phyloP scores from a whole-genome alignment of 2,797 vertebrate genomes.

The Paratrypauchen microcephalus region DNA sequence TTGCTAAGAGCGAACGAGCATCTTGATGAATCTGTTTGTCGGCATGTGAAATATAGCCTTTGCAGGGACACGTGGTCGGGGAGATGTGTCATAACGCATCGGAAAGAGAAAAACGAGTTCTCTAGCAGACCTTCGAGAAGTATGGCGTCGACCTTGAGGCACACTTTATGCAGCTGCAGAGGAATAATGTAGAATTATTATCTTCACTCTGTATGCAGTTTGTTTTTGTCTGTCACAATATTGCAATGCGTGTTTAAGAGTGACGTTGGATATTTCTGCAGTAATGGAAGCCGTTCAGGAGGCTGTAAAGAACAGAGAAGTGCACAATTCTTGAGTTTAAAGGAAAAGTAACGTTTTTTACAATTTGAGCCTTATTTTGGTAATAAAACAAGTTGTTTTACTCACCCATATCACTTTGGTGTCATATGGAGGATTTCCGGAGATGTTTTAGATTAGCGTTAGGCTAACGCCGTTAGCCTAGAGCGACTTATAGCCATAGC shows the following conservation, averaged over 20 bases:
- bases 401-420: no score
- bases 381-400: no score
- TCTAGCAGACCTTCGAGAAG: slow-evolving; percentile 32
- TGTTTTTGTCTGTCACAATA: not conserved
- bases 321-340: not conserved
- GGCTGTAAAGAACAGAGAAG: not conserved
- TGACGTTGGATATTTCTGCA: not conserved
- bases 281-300: not conserved
- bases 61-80: slow-evolving; percentile 13
- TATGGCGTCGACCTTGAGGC: slow-evolving; percentile 29
- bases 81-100: slow-evolving; percentile 19
- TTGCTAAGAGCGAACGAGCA: slow-evolving; percentile 25
- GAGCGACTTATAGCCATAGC: no score
- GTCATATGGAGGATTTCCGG: no score
- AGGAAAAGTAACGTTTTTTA: no score
- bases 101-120: slow-evolving; percentile 42
- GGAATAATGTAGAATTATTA: slow-evolving; percentile 6
- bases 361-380: no score
- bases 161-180: slow-evolving; percentile 7
- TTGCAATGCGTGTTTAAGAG: not conserved
- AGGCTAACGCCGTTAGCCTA: no score
- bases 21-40: slow-evolving; percentile 45
- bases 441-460: no score
- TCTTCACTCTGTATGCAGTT: not conserved
- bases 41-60: slow-evolving; percentile 41